Conservation (phyloP, 2,113 vertebrate genomes). For the Cynopterus brachyotis region DNA sequence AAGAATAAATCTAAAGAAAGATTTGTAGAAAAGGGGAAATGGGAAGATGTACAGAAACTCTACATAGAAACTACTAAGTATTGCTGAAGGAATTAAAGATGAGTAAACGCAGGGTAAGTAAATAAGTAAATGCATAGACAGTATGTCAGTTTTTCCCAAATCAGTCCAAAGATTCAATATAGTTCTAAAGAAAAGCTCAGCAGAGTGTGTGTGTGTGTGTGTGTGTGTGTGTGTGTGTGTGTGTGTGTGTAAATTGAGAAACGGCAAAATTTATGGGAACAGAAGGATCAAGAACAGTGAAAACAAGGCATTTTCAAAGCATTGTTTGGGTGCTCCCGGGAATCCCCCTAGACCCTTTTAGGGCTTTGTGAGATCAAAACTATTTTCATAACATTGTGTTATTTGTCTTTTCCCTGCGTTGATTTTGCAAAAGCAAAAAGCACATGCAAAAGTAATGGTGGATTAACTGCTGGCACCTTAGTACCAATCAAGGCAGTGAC, state of each 20-base stretch:
- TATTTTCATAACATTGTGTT: not conserved
- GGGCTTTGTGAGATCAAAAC: not conserved
- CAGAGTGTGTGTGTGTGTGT: not conserved
- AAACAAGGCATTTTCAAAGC: not conserved
- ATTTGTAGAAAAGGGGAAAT: not conserved
- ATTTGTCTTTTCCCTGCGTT: not conserved
- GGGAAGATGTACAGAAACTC: not conserved
- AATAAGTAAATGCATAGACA: not conserved
- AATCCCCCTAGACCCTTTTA: not conserved
- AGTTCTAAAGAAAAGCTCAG: not conserved
- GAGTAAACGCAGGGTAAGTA: not conserved
- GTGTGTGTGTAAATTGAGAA: not conserved
- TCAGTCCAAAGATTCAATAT: not conserved
- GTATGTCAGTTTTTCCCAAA: not conserved
- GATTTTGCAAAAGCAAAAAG: not conserved
- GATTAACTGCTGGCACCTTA: not conserved
- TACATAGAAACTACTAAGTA: not conserved
- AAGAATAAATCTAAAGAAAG: slow-evolving; percentile 4
- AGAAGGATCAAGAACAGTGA: not conserved
- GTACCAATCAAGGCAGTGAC: not conserved
- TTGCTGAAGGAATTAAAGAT: slow-evolving; percentile 4
- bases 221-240: not conserved
- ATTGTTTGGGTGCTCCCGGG: not conserved
- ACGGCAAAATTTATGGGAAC: not conserved
- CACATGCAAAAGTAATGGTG: not conserved